These are phyloP conservation scores for Ahaetulla prasina DNA, from an alignment of 2,113 vertebrate species.

Conservation along the genomic window DNA sequence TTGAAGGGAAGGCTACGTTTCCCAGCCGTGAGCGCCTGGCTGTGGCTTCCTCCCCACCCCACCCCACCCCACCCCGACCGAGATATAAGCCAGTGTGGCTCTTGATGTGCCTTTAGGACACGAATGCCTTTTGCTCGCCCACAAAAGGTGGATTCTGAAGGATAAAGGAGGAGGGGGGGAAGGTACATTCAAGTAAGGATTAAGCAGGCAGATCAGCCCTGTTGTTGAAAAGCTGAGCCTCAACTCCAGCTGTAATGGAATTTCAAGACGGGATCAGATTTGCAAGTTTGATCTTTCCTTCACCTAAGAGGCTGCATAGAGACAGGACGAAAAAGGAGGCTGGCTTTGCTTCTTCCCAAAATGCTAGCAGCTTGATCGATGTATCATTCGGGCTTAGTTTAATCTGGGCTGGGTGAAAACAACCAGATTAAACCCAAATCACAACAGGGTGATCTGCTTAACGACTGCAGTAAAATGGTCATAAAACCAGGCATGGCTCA, in stretches of 20 bases:
- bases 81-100: not conserved
- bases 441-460: not conserved
- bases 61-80: not conserved
- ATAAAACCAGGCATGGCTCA: not conserved
- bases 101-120: not conserved
- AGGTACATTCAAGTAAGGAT: conserved; percentile 6
- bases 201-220: not conserved
- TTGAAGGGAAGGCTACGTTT: not conserved
- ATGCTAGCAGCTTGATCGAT: not conserved
- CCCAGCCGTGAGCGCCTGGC: not conserved
- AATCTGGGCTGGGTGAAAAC: not conserved
- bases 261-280: not conserved
- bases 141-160: conserved; percentile 1
- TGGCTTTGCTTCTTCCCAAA: not conserved
- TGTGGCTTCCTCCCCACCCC: not conserved
- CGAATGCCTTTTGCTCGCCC: not conserved
- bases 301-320: not conserved
- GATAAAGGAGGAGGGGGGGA: not conserved
- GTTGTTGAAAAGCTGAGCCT: not conserved
- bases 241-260: not conserved
- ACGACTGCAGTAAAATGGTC: not conserved
- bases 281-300: not conserved
- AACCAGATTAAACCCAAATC: not conserved
- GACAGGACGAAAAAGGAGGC: not conserved
- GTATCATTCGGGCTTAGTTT: not conserved